Evolutionary conservation across 2,797 vertebrate species (phyloP).

Genomic region (Amniataba percoides): DNA sequence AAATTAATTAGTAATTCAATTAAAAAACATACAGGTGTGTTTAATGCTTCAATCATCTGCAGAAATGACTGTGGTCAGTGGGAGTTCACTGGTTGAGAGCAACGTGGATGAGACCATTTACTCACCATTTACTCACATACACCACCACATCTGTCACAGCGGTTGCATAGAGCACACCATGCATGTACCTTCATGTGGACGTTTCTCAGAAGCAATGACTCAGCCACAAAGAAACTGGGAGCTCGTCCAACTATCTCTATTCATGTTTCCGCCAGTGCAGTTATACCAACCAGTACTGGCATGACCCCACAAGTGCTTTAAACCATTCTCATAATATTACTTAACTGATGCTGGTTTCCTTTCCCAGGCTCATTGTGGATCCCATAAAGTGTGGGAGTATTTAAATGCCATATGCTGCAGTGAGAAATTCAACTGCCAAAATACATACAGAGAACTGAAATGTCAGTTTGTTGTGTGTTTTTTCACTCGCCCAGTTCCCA

Average conservation of each 20-base stretch:
- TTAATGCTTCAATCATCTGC: slow-evolving; percentile 94
- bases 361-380: slow-evolving; percentile 58
- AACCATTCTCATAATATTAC: slow-evolving; percentile 47
- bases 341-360: slow-evolving; percentile 51
- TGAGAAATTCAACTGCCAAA: background rate
- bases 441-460: background rate
- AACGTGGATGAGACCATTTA: background rate
- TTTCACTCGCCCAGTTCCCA: background rate
- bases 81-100: slow-evolving; percentile 87
- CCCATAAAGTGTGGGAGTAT: slow-evolving; percentile 16
- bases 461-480: background rate
- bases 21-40: slow-evolving; percentile 92
- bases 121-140: background rate
- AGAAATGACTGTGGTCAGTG: slow-evolving; percentile 88
- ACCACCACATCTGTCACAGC: slow-evolving; percentile 4
- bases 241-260: slow-evolving; percentile 65
- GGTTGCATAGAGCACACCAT: slow-evolving; percentile 49
- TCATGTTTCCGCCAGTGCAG: slow-evolving; percentile 55
- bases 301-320: slow-evolving; percentile 59
- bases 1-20: slow-evolving; percentile 94
- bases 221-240: slow-evolving; percentile 67
- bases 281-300: slow-evolving; percentile 61
- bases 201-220: slow-evolving; percentile 69
- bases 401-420: slow-evolving; percentile 5
- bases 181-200: slow-evolving; percentile 73